Conservation (phyloP, 2,888 invertebrate species). For the Labia minor region DNA sequence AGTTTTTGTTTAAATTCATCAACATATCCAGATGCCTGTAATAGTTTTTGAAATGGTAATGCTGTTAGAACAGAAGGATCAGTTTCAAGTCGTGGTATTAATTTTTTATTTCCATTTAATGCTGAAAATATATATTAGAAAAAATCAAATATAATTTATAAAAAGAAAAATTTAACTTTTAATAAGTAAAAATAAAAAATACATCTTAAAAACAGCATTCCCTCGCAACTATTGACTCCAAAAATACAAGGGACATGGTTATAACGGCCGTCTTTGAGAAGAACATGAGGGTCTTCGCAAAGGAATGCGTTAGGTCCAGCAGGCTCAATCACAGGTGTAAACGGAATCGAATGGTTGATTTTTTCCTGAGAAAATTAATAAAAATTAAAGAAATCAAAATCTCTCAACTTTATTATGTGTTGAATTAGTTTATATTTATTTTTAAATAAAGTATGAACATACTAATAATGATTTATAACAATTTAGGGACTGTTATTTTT, state of each 20-base stretch:
- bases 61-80: neutral
- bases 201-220: conserved; percentile 27
- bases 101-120: neutral
- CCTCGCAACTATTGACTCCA: conserved; percentile 24
- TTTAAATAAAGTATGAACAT: too few species aligned
- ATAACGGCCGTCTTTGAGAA: conserved; percentile 26
- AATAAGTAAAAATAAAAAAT: too few species aligned
- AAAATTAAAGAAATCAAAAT: neutral
- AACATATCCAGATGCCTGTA: neutral
- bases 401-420: neutral
- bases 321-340: conserved; percentile 29
- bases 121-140: neutral
- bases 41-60: neutral
- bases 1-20: neutral
- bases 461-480: too few species aligned
- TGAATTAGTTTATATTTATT: too few species aligned
- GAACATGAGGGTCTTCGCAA: conserved; percentile 25
- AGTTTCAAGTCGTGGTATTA: neutral
- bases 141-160: neutral
- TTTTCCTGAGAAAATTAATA: neutral
- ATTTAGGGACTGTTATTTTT: too few species aligned
- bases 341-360: conserved; percentile 26
- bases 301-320: conserved; percentile 27
- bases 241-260: conserved; percentile 28
- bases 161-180: too few species aligned